phyloP scores from a whole-genome alignment of 2,113 vertebrate species.

The Atlantisia rogersi region DNA sequence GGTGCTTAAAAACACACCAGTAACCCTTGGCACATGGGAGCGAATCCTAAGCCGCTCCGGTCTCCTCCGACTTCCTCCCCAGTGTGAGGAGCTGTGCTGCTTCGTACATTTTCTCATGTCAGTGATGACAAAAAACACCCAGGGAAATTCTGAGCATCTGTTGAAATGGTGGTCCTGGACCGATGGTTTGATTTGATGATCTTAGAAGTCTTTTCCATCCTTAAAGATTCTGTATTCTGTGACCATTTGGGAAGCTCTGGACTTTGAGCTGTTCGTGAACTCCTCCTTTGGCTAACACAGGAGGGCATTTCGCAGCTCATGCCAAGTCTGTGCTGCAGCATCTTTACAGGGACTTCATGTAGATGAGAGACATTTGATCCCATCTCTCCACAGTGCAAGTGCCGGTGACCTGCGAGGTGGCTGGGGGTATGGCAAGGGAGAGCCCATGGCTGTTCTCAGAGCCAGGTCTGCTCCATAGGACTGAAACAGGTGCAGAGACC shows the following conservation, averaged over 20 bases:
- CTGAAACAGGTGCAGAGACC: not conserved
- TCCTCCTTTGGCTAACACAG: too few relatives aligned
- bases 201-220: too few relatives aligned
- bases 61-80: not conserved
- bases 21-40: constrained; percentile 14
- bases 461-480: not conserved
- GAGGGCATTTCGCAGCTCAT: not conserved
- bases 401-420: not conserved
- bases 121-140: not conserved
- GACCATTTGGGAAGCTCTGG: not conserved
- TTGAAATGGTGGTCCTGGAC: too few relatives aligned
- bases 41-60: not conserved
- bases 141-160: too few relatives aligned
- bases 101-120: not conserved
- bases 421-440: not conserved
- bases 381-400: not conserved
- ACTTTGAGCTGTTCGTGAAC: not conserved
- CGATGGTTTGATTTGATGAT: too few relatives aligned
- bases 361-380: not conserved
- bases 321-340: not conserved
- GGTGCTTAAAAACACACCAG: constrained; percentile 29
- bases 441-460: not conserved
- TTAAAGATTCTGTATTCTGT: too few relatives aligned
- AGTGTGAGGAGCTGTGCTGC: not conserved
- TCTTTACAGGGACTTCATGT: not conserved